A percentile compares a stretch with the other conserved stretches of the same genome.
Evolutionary conservation across 2,113 vertebrate genomes (phyloP).

Genomic region (Ctenomys sociabilis): DNA sequence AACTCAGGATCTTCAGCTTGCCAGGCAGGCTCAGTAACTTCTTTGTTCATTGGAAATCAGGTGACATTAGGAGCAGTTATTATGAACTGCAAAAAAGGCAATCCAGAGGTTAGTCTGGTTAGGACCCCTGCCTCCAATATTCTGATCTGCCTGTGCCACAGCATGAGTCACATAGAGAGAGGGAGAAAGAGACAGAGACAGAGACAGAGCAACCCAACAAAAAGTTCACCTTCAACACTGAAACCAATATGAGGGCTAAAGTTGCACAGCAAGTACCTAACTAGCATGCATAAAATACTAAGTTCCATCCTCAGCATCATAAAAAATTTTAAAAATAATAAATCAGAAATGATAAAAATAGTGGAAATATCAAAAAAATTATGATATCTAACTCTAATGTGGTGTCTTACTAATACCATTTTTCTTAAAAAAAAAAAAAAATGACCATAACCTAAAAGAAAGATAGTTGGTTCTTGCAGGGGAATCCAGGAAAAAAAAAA

Average conservation of each 20-base stretch:
- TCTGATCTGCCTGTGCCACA: background rate
- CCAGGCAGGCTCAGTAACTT: background rate
- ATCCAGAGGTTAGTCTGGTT: background rate
- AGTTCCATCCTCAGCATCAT: background rate
- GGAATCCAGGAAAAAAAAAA: background rate
- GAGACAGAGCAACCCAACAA: background rate
- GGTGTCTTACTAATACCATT: background rate
- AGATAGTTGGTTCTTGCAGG: background rate
- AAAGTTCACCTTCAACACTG: background rate
- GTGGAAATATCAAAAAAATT: background rate
- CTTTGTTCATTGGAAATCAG: background rate
- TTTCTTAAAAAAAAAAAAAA: constrained; percentile 47
- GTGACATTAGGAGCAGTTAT: background rate
- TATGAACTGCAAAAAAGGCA: constrained; percentile 8
- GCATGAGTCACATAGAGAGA: background rate
- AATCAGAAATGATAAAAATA: constrained; percentile 21
- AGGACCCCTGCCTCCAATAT: background rate
- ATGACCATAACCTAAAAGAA: background rate
- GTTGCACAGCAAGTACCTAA: background rate
- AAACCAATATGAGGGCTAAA: background rate
- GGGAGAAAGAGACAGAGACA: too few species aligned
- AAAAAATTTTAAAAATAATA: background rate
- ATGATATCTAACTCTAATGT: background rate
- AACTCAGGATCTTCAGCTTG: too few species aligned
- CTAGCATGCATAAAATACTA: background rate